Evolutionary conservation across 2,797 vertebrate species (phyloP).

Genomic region (Chaetophractus vellerosus): DNA sequence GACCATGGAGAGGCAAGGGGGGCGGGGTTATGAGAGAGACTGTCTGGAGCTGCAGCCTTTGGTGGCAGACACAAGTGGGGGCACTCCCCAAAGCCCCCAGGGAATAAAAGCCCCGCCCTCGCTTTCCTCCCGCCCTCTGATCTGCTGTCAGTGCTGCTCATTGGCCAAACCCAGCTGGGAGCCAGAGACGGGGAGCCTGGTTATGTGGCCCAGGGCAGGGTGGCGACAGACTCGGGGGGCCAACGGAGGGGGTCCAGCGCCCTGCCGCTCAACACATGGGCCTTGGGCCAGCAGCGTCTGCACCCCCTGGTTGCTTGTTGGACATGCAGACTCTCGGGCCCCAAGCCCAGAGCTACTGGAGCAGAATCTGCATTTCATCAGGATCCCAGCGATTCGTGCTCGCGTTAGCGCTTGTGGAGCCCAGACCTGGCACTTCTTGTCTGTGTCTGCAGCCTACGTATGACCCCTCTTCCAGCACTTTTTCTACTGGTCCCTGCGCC

Average conservation of each 20-base stretch:
- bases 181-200: background rate
- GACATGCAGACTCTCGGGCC: background rate
- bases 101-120: background rate
- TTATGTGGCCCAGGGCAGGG: background rate
- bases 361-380: background rate
- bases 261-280: background rate
- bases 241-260: background rate
- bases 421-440: background rate
- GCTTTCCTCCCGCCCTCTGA: background rate
- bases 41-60: background rate
- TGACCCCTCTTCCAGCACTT: background rate
- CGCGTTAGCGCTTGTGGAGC: background rate
- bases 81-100: background rate
- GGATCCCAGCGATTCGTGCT: background rate
- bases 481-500: background rate
- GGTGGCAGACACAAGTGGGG: background rate
- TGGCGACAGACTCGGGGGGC: background rate
- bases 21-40: background rate
- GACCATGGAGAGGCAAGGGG: background rate
- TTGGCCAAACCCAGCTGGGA: conserved; percentile 25
- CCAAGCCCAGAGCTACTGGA: background rate
- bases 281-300: background rate
- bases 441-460: background rate
- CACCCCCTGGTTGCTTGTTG: background rate
- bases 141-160: background rate